Evolutionary conservation across 1,140 invertebrate species (phyloP).

Genomic region (Camponotus floridanus): DNA sequence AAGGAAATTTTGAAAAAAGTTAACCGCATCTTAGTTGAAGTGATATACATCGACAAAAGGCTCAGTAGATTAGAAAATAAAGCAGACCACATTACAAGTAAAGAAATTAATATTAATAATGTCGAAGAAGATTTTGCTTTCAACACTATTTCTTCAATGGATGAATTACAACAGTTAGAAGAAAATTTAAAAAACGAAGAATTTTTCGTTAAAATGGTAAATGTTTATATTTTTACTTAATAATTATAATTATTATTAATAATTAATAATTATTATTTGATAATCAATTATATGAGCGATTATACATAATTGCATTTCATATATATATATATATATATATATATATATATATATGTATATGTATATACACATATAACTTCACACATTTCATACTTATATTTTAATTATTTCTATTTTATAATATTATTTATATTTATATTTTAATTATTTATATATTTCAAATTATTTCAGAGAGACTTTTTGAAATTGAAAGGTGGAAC

Average conservation of each 20-base stretch:
- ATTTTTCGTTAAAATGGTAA: conserved; percentile 33
- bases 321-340: too few species aligned
- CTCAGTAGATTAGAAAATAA: conserved; percentile 9
- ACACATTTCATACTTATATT: too few species aligned
- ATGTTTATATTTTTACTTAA: conserved; percentile 16
- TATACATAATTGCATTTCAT: too few species aligned
- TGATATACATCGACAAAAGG: neutral
- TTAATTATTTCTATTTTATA: too few species aligned
- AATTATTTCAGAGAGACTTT: conserved; percentile 20
- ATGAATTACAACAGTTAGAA: conserved; percentile 26
- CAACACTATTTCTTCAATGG: neutral
- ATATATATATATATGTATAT: too few species aligned
- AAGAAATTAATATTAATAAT: conserved; percentile 32
- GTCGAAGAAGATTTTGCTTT: conserved; percentile 26
- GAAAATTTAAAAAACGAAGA: conserved; percentile 34
- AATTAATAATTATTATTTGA: too few species aligned
- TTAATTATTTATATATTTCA: conserved; percentile 17
- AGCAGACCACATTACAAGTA: neutral
- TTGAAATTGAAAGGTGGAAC: conserved; percentile 37
- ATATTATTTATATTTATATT: neutral
- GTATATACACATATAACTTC: too few species aligned
- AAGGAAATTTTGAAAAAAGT: conserved; percentile 19
- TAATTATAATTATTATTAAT: conserved; percentile 1
- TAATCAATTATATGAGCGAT: too few species aligned
- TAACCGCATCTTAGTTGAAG: neutral